phyloP scores from a whole-genome alignment of 2,113 vertebrate genomes.

The Lamprotornis superbus region DNA sequence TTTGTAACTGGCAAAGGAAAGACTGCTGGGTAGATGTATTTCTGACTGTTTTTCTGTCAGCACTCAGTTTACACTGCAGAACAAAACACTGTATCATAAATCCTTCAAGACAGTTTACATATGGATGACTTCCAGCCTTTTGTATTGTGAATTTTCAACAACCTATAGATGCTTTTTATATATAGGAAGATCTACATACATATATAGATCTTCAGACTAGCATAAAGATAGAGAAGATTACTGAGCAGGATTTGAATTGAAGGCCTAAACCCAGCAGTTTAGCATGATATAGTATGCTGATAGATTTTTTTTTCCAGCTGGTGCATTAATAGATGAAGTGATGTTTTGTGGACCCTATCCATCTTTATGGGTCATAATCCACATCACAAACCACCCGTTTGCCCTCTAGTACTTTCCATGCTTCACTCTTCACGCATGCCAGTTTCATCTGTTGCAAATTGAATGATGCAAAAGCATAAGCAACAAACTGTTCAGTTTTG shows the following conservation, averaged over 20 bases:
- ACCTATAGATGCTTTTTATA: not conserved
- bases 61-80: not conserved
- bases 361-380: conserved; percentile 42
- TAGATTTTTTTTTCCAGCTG: not conserved
- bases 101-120: not conserved
- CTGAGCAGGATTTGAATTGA: not conserved
- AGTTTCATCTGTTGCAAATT: conserved; percentile 57
- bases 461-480: conserved; percentile 28
- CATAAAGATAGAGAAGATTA: not conserved
- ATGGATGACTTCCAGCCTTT: not conserved
- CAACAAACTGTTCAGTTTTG: conserved; percentile 15
- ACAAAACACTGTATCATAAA: not conserved
- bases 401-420: conserved; percentile 22
- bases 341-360: conserved; percentile 34
- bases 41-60: not conserved
- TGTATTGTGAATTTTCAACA: not conserved
- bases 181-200: not conserved
- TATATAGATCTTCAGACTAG: not conserved
- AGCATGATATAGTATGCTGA: not conserved
- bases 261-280: not conserved
- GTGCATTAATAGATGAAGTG: conserved; percentile 12
- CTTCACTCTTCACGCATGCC: not conserved
- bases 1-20: not conserved
- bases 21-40: not conserved
- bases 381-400: conserved; percentile 42